Percentiles rank a stretch among this genome's conserved stretches.
Evolutionary conservation across 1,140 invertebrate genomes (phyloP).

Genomic region (Cherax quadricarinatus): DNA sequence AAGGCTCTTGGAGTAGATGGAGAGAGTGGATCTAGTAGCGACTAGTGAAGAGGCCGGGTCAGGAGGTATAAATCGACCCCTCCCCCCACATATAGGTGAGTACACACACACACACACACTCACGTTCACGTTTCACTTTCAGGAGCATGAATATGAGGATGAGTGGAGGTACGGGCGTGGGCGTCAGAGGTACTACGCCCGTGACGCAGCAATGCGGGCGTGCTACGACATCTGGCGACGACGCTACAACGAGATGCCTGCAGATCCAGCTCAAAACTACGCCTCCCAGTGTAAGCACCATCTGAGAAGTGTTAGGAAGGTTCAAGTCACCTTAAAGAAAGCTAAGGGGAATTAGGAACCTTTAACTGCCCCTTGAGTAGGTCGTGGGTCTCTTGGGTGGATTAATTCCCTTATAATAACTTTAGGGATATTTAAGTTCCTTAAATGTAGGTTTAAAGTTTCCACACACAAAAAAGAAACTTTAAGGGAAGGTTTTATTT

Average conservation of each 20-base stretch:
- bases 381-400: background rate
- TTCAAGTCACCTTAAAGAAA: too few species aligned
- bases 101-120: background rate
- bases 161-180: slow-evolving; percentile 34
- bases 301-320: background rate
- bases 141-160: slow-evolving; percentile 63
- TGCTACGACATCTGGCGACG: slow-evolving; percentile 53
- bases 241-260: slow-evolving; percentile 54
- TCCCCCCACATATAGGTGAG: too few species aligned
- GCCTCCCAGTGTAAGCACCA: slow-evolving; percentile 20
- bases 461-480: too few species aligned
- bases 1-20: too few species aligned
- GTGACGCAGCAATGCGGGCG: slow-evolving; percentile 56
- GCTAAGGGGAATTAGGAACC: too few species aligned
- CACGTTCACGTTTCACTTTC: background rate
- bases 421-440: background rate
- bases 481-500: too few species aligned
- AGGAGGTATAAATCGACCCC: background rate
- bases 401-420: background rate
- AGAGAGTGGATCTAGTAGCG: too few species aligned
- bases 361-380: background rate
- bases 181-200: slow-evolving; percentile 43
- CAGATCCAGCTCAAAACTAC: slow-evolving; percentile 62
- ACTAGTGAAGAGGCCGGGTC: too few species aligned
- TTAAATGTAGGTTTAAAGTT: too few species aligned